phyloP scores from a whole-genome alignment of 2,888 invertebrate species.

The Gortyna flavago region DNA sequence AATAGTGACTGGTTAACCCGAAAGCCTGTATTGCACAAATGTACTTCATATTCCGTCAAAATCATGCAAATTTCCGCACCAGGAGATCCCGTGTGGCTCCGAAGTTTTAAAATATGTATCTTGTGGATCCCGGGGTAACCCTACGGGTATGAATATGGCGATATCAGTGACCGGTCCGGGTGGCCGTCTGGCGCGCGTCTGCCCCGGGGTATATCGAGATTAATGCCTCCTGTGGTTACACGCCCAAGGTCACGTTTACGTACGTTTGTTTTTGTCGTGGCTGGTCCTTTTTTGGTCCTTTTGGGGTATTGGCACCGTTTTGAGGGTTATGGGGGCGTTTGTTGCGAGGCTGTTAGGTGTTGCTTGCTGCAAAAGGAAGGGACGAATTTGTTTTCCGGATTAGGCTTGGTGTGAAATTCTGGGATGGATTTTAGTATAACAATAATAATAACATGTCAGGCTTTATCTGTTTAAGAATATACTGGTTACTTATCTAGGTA shows the following conservation, averaged over 20 bases:
- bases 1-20: too few relatives aligned
- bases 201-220: constrained; percentile 65
- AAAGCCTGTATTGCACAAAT: neutral
- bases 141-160: constrained; percentile 67
- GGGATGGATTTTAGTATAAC: neutral
- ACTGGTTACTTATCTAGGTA: neutral
- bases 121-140: constrained; percentile 52
- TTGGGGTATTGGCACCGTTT: constrained; percentile 39
- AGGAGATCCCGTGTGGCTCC: neutral
- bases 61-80: constrained; percentile 28
- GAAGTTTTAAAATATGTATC: constrained; percentile 54
- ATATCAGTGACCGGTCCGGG: constrained; percentile 69
- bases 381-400: neutral
- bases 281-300: constrained; percentile 49
- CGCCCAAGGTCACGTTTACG: constrained; percentile 66
- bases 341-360: neutral
- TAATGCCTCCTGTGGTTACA: constrained; percentile 70
- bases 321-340: constrained; percentile 33
- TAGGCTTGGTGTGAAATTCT: neutral
- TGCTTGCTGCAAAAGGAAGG: neutral
- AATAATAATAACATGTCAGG: neutral
- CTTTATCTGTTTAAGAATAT: neutral
- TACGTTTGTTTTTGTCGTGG: constrained; percentile 65
- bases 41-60: neutral
- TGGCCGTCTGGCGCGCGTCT: constrained; percentile 69